Evolutionary conservation across 2,888 invertebrate genomes (phyloP), one percentile per base, ranked within the genome.

Genomic region (Linnaemya tessellans): DNA sequence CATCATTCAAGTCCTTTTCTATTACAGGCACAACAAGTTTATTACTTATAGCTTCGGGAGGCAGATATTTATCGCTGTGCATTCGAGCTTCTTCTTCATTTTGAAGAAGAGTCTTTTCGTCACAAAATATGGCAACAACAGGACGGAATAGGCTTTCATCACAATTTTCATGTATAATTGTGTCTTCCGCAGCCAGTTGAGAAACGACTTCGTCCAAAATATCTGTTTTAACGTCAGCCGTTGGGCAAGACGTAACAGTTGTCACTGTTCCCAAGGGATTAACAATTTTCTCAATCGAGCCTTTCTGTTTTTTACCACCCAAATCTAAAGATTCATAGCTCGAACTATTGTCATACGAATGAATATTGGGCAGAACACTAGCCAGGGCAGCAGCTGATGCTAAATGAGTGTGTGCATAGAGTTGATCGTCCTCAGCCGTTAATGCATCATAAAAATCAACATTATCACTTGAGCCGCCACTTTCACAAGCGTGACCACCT

Each of bases 221-320:
- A 71, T 92, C 92, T 65, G 89, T 88, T 62, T 91, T 90, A 58
- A 91, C 85, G 15, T 90, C 90, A 1, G 90, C 88, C 38, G 89
- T 89, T 60, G 90, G 88, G 79, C 90, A 91, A 2, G 90, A 89
- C 64, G 89, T 89, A 91, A 93, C 92, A 89, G 92, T 93, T 87
- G 91, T 94, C 89, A 96, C 96, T 84, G 95, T 96, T 89, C 96
- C 96, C 91, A 95, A 93, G 77, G 96, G 96, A 93, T 95, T 96
- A 90, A 97, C 96, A 87, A 96, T 95, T 79, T 93, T 93, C 86
- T 92, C 93, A 22, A 93, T 90, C 9, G 90, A 89, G 9, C 88
- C 54, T 38, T 86, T 84, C 22, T 73, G 25, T 30, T 62, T 84
- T 30, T 84, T 81, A 13, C 79, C 51, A 13, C 79, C 51, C 3